phyloP scores from a whole-genome alignment of 2,888 invertebrate species.

The Galerucella pusilla region DNA sequence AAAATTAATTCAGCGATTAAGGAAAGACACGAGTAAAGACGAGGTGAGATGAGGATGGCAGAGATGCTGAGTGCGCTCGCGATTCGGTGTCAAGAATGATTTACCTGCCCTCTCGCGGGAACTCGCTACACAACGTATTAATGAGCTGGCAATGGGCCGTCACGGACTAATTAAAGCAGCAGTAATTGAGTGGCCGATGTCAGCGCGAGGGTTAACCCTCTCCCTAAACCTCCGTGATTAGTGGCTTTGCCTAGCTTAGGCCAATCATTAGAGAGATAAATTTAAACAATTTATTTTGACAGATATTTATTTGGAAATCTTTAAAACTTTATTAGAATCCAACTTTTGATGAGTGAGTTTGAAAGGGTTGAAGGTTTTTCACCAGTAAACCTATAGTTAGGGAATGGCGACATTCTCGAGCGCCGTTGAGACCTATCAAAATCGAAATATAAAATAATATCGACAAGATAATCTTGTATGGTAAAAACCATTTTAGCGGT shows the following conservation, averaged over 20 bases:
- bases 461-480: too few relatives aligned
- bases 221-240: conserved; percentile 60
- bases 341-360: too few relatives aligned
- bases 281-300: not conserved
- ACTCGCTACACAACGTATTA: conserved; percentile 58
- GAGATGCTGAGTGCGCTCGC: conserved; percentile 1
- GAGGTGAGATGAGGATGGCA: conserved; percentile 25
- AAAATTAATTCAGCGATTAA: conserved; percentile 63
- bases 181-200: conserved; percentile 65
- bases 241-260: conserved; percentile 46
- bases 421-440: too few relatives aligned
- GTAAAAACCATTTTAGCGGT: too few relatives aligned
- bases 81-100: conserved; percentile 54
- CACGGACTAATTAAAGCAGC: conserved; percentile 64
- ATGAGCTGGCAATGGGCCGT: conserved; percentile 65
- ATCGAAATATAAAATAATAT: too few relatives aligned
- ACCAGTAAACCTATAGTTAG: too few relatives aligned
- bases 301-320: too few relatives aligned
- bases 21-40: conserved; percentile 57
- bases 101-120: conserved; percentile 63
- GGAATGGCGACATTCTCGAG: too few relatives aligned
- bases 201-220: conserved; percentile 62
- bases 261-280: not conserved
- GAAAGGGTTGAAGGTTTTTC: too few relatives aligned
- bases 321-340: too few relatives aligned